Base-by-base conservation (phyloP, 2,797 vertebrate species). In the Siniperca obscura region DNA sequence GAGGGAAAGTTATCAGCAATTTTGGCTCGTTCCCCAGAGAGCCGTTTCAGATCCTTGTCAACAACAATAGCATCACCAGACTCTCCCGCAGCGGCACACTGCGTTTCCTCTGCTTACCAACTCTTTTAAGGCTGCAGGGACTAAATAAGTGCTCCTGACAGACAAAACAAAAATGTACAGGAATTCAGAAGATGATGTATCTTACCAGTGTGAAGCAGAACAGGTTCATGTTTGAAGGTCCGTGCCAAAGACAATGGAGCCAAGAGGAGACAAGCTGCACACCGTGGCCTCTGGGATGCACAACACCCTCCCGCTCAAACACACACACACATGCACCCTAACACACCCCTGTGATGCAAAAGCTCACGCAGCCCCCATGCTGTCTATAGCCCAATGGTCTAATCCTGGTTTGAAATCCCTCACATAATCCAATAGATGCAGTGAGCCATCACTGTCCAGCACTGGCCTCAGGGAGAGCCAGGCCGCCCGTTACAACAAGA, bases 141-240 rank as follows among this genome's bases (percentile, higher is more conserved):
- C 57, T 11, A 25, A 72, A 59, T 48, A 46, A 36, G 17, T 22
- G 64, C 59, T 30, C 36, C 67, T 44, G 9, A 50, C 12, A 82
- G 50, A 79, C 25, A 56, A 56, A 50, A 17, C 13, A 3, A 4
- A 71, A 14, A 40, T 2, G 16, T 9, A 42, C 52, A 74, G 40
- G 3, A 66, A 40, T 44, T 48, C 13, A 78, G 12, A 82, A 68
- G 27, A 66, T 3, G 16, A 22, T 19, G 56, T 2, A 19, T 96
- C 97, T 97, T 96, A 98, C 97, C 97, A 98, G 91, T 1, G 97
- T 97, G 95, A 98, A 97, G 94, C 97, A 98, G 95, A 98, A 98
- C 80, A 98, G 96, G 92, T 98, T 98, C 97, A 98, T 98, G 81
- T 91, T 86, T 92, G 89, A 74, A 60, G 73, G 55, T 78, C 81